phyloP scores from a whole-genome alignment of 2,888 invertebrate species.

The Trissolcus japonicus region DNA sequence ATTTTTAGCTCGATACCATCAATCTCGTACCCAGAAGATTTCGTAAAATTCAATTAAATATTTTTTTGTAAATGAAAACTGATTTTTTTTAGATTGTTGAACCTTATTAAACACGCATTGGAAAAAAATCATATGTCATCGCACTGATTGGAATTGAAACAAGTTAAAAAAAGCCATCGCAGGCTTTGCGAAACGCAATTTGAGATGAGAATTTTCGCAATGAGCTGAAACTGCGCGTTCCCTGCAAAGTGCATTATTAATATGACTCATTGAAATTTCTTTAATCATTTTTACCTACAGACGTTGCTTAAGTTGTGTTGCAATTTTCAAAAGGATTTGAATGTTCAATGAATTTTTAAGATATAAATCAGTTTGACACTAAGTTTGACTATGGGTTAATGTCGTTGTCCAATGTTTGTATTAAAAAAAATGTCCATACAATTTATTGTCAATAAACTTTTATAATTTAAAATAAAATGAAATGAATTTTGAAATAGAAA shows the following conservation, averaged over 20 bases:
- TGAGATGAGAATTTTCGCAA: constrained; percentile 23
- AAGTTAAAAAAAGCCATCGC: neutral
- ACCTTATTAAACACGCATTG: neutral
- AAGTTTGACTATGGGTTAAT: no score
- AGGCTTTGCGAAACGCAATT: constrained; percentile 6
- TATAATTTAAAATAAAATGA: neutral
- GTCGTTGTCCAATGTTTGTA: neutral
- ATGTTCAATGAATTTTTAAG: neutral
- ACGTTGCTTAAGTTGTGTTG: constrained; percentile 10
- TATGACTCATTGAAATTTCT: constrained; percentile 17
- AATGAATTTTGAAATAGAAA: no score
- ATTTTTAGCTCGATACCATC: neutral
- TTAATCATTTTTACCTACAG: constrained; percentile 14
- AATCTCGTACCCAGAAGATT: no score
- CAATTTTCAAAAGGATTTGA: constrained; percentile 1
- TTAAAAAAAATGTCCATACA: neutral
- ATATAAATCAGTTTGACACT: no score
- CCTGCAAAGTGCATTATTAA: constrained; percentile 18
- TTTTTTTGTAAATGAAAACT: neutral
- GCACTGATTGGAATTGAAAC: neutral
- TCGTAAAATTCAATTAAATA: neutral
- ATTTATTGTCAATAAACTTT: neutral
- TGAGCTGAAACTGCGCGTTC: constrained; percentile 5
- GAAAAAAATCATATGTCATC: constrained; percentile 3
- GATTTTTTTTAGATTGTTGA: neutral